A percentile compares a stretch with the other conserved stretches of the same genome.
These are phyloP conservation scores for Helogale parvula DNA, from an alignment of 2,113 vertebrate genomes.

Conservation along the genomic window DNA sequence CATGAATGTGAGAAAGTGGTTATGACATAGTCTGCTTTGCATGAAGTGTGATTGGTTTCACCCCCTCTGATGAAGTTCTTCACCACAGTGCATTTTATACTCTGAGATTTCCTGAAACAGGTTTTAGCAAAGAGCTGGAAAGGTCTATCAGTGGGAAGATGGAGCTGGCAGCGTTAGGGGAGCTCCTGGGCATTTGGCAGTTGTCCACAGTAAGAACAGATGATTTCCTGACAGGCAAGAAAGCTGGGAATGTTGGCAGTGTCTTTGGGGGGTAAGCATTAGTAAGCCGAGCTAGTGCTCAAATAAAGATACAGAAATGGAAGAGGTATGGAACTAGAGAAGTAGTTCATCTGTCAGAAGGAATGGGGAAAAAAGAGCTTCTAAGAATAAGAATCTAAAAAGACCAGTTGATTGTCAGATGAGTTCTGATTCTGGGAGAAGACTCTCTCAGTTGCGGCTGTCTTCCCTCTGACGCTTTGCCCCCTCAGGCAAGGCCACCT, in stretches of 20 bases:
- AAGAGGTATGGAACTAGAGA: not conserved
- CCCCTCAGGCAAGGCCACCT: not conserved
- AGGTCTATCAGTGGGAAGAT: not conserved
- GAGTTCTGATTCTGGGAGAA: not conserved
- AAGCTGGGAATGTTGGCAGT: not conserved
- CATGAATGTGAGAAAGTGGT: not conserved
- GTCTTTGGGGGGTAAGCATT: not conserved
- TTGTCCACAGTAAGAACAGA: rapidly evolving
- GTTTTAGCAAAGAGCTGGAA: not conserved
- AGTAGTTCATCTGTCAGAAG: not conserved
- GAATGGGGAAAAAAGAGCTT: not conserved
- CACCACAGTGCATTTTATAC: not conserved
- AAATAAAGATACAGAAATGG: not conserved
- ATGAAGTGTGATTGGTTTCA: not conserved
- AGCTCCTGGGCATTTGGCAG: not conserved
- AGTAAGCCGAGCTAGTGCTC: not conserved
- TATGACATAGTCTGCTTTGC: not conserved
- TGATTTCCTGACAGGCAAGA: not conserved
- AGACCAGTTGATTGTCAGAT: not conserved
- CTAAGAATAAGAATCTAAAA: not conserved
- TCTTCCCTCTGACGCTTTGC: not conserved
- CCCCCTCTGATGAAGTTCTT: not conserved
- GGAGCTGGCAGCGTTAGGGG: rapidly evolving
- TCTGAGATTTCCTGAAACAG: not conserved
- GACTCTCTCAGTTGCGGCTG: not conserved